Conservation (phyloP, 2,888 invertebrate genomes). For the Agriopis marginaria region DNA sequence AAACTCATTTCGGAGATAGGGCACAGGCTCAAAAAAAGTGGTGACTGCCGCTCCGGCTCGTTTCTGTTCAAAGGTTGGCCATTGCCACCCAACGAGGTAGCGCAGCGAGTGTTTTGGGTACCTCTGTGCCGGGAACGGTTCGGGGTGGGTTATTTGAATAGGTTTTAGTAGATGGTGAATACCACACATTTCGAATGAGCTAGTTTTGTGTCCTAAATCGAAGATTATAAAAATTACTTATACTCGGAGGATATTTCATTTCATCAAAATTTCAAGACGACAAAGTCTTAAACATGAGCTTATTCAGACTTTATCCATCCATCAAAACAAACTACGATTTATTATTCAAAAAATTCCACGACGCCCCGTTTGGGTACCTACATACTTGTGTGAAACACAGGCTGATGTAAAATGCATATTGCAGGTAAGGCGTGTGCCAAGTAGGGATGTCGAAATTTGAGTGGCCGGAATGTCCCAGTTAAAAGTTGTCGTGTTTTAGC, state of each 20-base stretch:
- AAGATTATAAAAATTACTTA: neutral
- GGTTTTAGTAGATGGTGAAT: no score
- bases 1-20: no score
- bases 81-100: no score
- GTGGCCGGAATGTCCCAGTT: constrained; percentile 7
- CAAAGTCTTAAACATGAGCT: constrained; percentile 18
- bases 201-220: neutral
- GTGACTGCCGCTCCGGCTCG: no score
- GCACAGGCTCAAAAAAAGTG: no score
- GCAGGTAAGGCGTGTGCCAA: constrained; percentile 58
- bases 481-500: neutral
- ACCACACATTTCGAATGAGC: no score
- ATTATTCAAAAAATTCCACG: constrained; percentile 38
- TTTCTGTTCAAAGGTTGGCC: no score
- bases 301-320: constrained; percentile 23
- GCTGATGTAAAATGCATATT: constrained; percentile 74
- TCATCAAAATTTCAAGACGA: constrained; percentile 5
- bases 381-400: constrained; percentile 42
- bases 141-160: no score
- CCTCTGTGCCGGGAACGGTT: no score
- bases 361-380: constrained; percentile 26
- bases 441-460: neutral
- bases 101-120: no score
- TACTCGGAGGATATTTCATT: neutral
- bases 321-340: constrained; percentile 34